phyloP scores from a whole-genome alignment of 1,140 invertebrate species.

The Leptonema lineaticorne region DNA sequence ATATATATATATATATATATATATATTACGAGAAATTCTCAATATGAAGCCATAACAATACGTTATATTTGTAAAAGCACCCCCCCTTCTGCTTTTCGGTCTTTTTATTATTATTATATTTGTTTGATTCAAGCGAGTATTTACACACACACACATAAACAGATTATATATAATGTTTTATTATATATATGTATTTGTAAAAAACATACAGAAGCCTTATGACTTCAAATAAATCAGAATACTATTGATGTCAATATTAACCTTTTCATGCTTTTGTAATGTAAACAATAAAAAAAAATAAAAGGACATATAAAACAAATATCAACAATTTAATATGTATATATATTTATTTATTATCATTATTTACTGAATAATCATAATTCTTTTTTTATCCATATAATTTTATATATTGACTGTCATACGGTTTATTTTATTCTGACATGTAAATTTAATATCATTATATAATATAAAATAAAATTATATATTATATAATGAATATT shows the following conservation, averaged over 20 bases:
- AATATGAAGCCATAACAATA: constrained; percentile 11
- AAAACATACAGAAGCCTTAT: constrained; percentile 1
- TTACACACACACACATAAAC: not conserved
- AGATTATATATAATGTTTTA: too few relatives aligned
- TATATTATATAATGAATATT: too few relatives aligned
- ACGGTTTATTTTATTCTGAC: too few relatives aligned
- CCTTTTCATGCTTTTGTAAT: not conserved
- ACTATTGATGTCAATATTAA: constrained; percentile 17
- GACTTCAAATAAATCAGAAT: constrained; percentile 9
- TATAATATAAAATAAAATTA: too few relatives aligned
- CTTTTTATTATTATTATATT: not conserved
- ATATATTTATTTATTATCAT: too few relatives aligned
- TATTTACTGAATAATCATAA: too few relatives aligned
- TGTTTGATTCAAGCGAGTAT: constrained; percentile 4
- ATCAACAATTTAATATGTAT: not conserved
- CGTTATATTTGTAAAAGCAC: not conserved
- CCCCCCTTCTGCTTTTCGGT: too few relatives aligned
- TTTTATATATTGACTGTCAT: too few relatives aligned
- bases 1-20: not conserved
- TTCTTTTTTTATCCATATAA: too few relatives aligned
- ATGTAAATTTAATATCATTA: too few relatives aligned
- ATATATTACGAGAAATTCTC: not conserved
- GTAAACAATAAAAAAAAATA: not conserved
- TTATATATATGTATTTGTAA: not conserved
- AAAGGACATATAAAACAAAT: not conserved